Evolutionary conservation across 2,797 vertebrate species (phyloP), one percentile per base, ranked within the genome.

Genomic region (Sebastes cheni): DNA sequence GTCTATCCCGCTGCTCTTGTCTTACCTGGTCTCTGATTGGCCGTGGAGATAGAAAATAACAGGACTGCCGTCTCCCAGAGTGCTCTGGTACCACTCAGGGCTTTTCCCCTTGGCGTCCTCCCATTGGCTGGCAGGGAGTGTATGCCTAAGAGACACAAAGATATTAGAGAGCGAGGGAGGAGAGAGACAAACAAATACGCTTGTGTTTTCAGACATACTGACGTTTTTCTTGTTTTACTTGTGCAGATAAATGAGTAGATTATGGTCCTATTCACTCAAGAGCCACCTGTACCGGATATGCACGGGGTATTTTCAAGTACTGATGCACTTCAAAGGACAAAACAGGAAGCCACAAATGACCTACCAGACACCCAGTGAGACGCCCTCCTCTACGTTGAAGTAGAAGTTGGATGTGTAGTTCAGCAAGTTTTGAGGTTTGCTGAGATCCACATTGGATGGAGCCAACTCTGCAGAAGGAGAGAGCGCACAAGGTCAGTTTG

Each of bases 21-120:
- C 93, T 89, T 92, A 97, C 96, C 96, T 97, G 94, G 93, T 94
- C 30, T 95, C 92, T 34, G 81, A 39, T 83, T 95, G 97, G 87
- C 97, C 96, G 7, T 97, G 97, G 93, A 97, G 95, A 93, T 96
- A 96, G 87, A 97, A 84, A 56, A 97, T 92, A 91, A 97, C 90
- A 70, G 96, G 95, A 65, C 87, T 85, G 52, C 91, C 93, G 0
- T 97, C 96, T 25, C 72, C 86, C 18, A 97, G 94, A n/a, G 96
- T 82, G 8, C 89, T 89, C 77, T 62, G 89, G 39, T 94, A 96
- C 96, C 96, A 97, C 84, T 92, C 86, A 2, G 77, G 86, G 84
- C 89, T 91, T 86, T 86, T 96, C 86, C 95, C 96, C 12, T 56
- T 75, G 5, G 96, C 92, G n/a, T 95, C 83, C 36, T 94, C 78